Base-by-base conservation (phyloP, 2,797 vertebrate genomes). In the Hypotaenidia okinawae region DNA sequence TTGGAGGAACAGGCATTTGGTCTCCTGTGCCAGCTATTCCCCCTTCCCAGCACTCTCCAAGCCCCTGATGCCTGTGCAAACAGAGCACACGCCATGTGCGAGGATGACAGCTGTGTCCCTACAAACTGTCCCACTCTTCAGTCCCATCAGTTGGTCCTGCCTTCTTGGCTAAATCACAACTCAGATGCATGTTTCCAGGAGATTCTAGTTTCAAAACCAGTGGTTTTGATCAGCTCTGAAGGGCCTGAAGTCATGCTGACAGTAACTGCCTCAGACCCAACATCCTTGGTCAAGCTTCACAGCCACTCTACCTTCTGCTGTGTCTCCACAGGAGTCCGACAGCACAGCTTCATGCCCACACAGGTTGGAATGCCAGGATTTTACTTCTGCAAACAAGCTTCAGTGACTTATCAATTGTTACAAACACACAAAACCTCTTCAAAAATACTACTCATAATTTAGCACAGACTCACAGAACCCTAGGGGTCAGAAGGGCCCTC, bases 21-120 rank as follows among this genome's bases (percentile, higher is more conserved):
- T 23, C 24, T 66, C 55, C 66, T 23, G 21, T 72, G n/a, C 16
- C 10, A 30, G 35, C 6, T 43, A 35, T 13, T 83, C 21, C 25
- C 25, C n/a, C 27, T 28, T 54, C 28, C 24, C 49, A 39, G 24
- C 1, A 28, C 9, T 47, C 64, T 69, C 14, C 43, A 58, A 63
- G 21, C 35, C 64, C 43, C 62, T 2, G 2, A 16, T 10, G 9
- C 2, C n/a, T 37, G 17, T 41, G 33, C 58, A 52, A 66, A 37
- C 0, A 23, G 69, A 70, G n/a, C 1, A 0, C 28, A 49, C 0
- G 7, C 22, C 12, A 59, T 12, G 6, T 16, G 6, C 3, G 4
- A 90, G 41, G 61, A 30, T 52, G 61, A 70, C 2, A 2, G 11
- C 24, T 22, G 5, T 24, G 27, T 45, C 41, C 74, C 61, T 27